phyloP scores from a whole-genome alignment of 1,140 invertebrate species.

The Monomorium pharaonis region DNA sequence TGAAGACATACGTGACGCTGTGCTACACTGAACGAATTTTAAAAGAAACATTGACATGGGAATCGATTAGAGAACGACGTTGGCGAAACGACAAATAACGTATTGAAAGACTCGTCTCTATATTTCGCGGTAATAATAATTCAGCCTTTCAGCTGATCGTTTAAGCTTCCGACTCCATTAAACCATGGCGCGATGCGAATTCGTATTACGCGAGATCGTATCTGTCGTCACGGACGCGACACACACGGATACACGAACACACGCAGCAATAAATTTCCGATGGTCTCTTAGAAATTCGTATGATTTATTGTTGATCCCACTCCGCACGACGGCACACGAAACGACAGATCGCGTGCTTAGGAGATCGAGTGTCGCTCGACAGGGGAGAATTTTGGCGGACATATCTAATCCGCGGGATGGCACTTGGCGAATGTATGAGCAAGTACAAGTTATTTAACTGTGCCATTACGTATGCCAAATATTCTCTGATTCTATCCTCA shows the following conservation, averaged over 20 bases:
- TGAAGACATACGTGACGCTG: not conserved
- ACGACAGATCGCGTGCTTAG: not conserved
- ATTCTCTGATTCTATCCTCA: constrained; percentile 55
- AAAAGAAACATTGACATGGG: not conserved
- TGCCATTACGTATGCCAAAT: constrained; percentile 72
- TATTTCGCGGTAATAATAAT: constrained; percentile 20
- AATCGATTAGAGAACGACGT: not conserved
- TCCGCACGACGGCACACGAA: constrained; percentile 1
- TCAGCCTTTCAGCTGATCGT: not conserved
- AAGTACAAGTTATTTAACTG: constrained; percentile 61
- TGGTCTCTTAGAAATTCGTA: constrained; percentile 19
- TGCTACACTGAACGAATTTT: not conserved
- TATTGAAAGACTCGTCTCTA: not conserved
- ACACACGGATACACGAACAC: not conserved
- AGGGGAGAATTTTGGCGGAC: constrained; percentile 65
- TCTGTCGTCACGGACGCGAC: not conserved
- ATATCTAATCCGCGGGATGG: constrained; percentile 41
- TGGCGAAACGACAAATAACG: constrained; percentile 17
- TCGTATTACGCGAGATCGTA: not conserved
- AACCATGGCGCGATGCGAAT: not conserved
- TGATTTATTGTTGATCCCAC: constrained; percentile 36
- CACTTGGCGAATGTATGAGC: constrained; percentile 33
- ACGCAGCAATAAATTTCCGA: constrained; percentile 38
- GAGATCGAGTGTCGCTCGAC: constrained; percentile 19
- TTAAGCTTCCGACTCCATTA: constrained; percentile 9